Evolutionary conservation across 2,888 invertebrate genomes (phyloP).

Genomic region (Microchrysa polita): DNA sequence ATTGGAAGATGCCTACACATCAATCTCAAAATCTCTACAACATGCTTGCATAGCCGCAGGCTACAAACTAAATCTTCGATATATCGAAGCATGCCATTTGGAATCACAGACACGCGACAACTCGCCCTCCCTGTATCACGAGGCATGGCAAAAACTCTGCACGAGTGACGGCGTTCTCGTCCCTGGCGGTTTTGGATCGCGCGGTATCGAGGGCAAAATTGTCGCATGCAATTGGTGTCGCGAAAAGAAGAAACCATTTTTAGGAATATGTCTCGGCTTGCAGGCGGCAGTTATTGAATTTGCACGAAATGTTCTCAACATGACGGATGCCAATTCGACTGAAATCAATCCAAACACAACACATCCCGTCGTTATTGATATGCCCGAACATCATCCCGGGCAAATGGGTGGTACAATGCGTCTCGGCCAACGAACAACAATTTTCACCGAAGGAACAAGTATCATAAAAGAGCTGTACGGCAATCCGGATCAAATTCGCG

Average conservation of each 20-base stretch:
- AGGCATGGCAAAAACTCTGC: conserved; percentile 93
- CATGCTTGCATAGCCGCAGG: conserved; percentile 91
- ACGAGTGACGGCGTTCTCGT: conserved; percentile 91
- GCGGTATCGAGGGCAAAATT: conserved; percentile 97
- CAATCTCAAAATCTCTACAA: conserved; percentile 92
- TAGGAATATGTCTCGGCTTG: conserved; percentile 97
- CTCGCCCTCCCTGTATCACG: conserved; percentile 86
- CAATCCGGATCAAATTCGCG: conserved; percentile 81
- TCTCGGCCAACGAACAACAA: conserved; percentile 89
- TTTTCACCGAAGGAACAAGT: conserved; percentile 72
- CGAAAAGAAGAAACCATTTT: conserved; percentile 85
- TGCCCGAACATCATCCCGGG: conserved; percentile 97
- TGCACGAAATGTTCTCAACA: conserved; percentile 82
- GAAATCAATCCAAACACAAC: conserved; percentile 81
- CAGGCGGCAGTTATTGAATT: conserved; percentile 98
- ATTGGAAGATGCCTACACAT: conserved; percentile 95
- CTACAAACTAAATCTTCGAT: conserved; percentile 85
- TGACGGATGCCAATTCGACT: conserved; percentile 84
- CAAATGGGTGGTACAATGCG: conserved; percentile 98
- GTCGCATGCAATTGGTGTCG: conserved; percentile 94
- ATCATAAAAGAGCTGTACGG: conserved; percentile 79
- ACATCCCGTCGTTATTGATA: conserved; percentile 91
- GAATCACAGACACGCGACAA: conserved; percentile 77
- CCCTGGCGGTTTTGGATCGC: conserved; percentile 96
- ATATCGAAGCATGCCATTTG: conserved; percentile 90